Evolutionary conservation across 2,797 vertebrate genomes (phyloP).

Genomic region (Notolepis coatsorum): DNA sequence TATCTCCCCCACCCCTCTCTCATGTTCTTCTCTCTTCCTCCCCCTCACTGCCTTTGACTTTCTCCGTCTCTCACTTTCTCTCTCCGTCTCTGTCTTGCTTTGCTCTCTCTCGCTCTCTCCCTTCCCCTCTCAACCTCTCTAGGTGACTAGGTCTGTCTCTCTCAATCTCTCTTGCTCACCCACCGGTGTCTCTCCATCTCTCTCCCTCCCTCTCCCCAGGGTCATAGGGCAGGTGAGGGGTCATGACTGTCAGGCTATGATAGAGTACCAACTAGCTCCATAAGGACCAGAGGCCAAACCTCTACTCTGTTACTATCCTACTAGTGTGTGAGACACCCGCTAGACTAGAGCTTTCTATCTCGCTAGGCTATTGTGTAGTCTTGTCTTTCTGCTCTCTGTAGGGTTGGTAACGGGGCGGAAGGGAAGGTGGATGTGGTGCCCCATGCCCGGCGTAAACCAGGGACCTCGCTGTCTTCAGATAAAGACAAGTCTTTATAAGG

Average conservation of each 20-base stretch:
- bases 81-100: constrained; percentile 1
- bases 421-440: too few species aligned
- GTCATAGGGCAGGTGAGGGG: background rate
- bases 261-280: background rate
- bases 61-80: background rate
- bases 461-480: too few species aligned
- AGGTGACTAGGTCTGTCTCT: background rate
- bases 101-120: background rate
- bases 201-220: background rate
- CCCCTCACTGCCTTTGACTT: background rate
- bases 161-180: background rate
- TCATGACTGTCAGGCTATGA: background rate
- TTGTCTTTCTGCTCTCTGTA: too few species aligned
- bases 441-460: too few species aligned
- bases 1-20: background rate
- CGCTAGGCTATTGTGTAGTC: too few species aligned
- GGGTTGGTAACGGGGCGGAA: too few species aligned
- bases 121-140: background rate
- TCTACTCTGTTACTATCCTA: too few species aligned
- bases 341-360: too few species aligned
- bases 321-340: too few species aligned
- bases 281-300: too few species aligned
- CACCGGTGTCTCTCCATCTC: too few species aligned
- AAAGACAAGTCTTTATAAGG: too few species aligned
- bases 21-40: background rate